Conservation (phyloP, 2,888 invertebrate species). For the Ochropleura plecta region DNA sequence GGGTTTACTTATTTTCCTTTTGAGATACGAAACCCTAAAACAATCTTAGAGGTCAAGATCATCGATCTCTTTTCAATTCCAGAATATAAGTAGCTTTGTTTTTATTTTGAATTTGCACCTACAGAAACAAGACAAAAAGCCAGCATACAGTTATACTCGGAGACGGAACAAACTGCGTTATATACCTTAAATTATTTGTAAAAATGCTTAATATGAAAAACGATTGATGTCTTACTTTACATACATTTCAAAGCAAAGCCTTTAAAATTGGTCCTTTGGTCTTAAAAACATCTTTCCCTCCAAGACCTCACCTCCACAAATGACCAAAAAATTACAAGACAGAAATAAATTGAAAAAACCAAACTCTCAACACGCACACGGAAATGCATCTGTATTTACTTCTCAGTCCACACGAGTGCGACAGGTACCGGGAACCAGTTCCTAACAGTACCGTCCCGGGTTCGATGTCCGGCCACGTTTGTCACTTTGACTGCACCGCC, state of each 20-base stretch:
- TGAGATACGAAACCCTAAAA: no score
- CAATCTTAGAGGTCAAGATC: no score
- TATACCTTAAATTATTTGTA: no score
- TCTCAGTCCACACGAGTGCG: conserved; percentile 37
- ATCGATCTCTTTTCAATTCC: no score
- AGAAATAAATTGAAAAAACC: conserved; percentile 10
- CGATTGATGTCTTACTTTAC: neutral
- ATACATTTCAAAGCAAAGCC: no score
- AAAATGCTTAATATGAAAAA: no score
- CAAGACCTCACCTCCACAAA: neutral
- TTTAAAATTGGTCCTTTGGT: neutral
- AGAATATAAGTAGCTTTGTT: no score
- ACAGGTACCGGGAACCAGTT: conserved; percentile 69
- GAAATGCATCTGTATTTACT: conserved; percentile 63
- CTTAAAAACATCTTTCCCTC: neutral
- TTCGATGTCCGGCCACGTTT: conserved; percentile 75
- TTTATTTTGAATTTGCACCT: no score
- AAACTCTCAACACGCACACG: conserved; percentile 38
- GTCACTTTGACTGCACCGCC: conserved; percentile 62
- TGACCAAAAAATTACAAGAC: conserved; percentile 6
- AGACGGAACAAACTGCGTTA: no score
- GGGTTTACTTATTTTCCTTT: no score
- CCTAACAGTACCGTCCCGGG: conserved; percentile 75
- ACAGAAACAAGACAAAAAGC: no score
- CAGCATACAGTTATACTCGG: no score